A percentile compares a stretch with the other conserved stretches of the same genome.
Conservation (phyloP, 2,113 vertebrate species). For the Buteo buteo region DNA sequence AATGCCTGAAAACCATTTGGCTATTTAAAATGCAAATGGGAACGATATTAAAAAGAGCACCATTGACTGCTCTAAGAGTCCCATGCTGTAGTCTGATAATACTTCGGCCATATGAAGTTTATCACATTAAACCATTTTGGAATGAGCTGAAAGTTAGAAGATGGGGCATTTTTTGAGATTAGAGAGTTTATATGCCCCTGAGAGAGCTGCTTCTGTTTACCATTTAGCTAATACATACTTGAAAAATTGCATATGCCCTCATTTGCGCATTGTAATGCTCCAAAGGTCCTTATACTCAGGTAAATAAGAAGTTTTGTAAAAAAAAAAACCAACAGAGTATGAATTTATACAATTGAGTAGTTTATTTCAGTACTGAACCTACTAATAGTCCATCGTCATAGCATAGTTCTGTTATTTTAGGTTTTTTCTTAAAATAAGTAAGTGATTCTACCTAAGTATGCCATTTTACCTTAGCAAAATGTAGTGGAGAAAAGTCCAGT, state of each 20-base stretch:
- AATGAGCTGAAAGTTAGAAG: neutral
- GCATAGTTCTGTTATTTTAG: neutral
- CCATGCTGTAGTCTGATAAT: neutral
- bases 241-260: neutral
- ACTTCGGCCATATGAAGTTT: neutral
- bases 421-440: neutral
- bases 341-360: slow-evolving; percentile 21
- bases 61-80: neutral
- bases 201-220: neutral
- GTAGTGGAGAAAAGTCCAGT: neutral
- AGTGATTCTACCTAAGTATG: neutral
- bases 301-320: neutral
- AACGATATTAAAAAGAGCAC: neutral
- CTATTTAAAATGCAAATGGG: slow-evolving; percentile 66
- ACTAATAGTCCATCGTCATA: neutral
- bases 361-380: neutral
- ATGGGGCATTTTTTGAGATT: neutral
- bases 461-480: neutral
- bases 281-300: neutral
- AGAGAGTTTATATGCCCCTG: neutral
- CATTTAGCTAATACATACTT: neutral
- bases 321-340: neutral
- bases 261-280: neutral
- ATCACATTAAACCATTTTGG: neutral
- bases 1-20: slow-evolving; percentile 56